Evolutionary conservation across 2,113 vertebrate genomes (phyloP), one percentile per base, ranked within the genome.

Genomic region (Hemiprocne comata): DNA sequence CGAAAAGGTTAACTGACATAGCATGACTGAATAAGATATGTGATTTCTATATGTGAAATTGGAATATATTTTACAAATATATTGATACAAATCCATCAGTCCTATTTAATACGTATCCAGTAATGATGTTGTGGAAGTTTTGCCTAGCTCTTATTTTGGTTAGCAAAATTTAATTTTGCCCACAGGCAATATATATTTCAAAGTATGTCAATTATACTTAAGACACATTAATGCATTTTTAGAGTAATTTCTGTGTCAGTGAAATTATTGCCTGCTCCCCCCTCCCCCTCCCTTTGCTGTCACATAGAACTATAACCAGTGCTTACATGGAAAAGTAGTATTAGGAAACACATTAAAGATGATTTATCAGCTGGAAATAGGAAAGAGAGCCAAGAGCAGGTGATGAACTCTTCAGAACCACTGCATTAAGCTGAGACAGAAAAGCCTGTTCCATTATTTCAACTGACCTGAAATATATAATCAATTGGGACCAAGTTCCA

Each of bases 361-460:
- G 93, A 96, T 96, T 97, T 96, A 96, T 93, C 90, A 95, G 72
- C 92, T 97, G 94, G 90, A 95, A 97, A 96, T 86, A 96, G 92
- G 94, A 96, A 96, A 95, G 90, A 80, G 88, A 96, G 93, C 88
- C 92, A 97, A 95, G 72, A 94, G 90, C 92, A 95, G 93, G 95
- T 93, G 96, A 97, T 95, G 92, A 96, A 96, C 94, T 94, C 92
- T 94, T 97, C 93, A 96, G 93, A 96, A 96, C 82, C 61, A 64
- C 85, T 96, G 95, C 92, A 96, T 96, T 95, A 96, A 97, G 93
- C 93, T 80, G 83, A 96, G 93, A 95, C 92, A 96, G 93, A 95
- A 97, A 90, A 90, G 88, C 92, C 88, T 94, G 79, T 84, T 94
- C 82, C 85, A 96, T 97, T 97, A 95, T 95, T 96, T 97, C 94